phyloP scores from a whole-genome alignment of 2,888 invertebrate species.

The Torymus tubicola region DNA sequence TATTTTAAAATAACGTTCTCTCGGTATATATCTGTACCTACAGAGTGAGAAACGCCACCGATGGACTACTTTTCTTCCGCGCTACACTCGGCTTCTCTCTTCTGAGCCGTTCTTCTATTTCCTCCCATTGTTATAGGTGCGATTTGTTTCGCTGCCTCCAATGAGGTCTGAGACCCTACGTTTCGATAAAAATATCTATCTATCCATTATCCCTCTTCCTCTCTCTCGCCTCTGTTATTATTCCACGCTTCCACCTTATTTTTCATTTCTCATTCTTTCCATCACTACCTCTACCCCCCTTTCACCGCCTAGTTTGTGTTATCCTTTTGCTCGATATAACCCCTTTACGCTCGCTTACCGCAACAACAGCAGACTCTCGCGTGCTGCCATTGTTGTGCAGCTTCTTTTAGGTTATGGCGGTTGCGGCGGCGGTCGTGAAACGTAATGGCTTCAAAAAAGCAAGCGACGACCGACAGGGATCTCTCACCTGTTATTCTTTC shows the following conservation, averaged over 20 bases:
- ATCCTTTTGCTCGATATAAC: not conserved
- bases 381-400: not conserved
- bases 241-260: not conserved
- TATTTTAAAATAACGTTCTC: conserved; percentile 1
- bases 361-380: not conserved
- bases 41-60: not conserved
- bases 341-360: not conserved
- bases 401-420: not conserved
- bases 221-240: not conserved
- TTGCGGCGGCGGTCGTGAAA: not conserved
- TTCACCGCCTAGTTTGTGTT: not conserved
- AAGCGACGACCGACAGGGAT: not conserved
- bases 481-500: not conserved
- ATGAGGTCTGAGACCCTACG: conserved; percentile 8
- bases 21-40: not conserved
- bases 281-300: not conserved
- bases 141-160: conserved; percentile 28
- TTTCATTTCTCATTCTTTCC: not conserved
- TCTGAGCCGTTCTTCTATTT: not conserved
- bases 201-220: conserved; percentile 24
- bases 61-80: conserved; percentile 9
- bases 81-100: conserved; percentile 48
- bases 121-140: conserved; percentile 15
- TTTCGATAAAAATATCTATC: conserved; percentile 43
- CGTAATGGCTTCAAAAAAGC: conserved; percentile 1